These are phyloP conservation scores for Bilobella aurantiaca DNA, from an alignment of 1,140 invertebrate species.

Conservation along the genomic window DNA sequence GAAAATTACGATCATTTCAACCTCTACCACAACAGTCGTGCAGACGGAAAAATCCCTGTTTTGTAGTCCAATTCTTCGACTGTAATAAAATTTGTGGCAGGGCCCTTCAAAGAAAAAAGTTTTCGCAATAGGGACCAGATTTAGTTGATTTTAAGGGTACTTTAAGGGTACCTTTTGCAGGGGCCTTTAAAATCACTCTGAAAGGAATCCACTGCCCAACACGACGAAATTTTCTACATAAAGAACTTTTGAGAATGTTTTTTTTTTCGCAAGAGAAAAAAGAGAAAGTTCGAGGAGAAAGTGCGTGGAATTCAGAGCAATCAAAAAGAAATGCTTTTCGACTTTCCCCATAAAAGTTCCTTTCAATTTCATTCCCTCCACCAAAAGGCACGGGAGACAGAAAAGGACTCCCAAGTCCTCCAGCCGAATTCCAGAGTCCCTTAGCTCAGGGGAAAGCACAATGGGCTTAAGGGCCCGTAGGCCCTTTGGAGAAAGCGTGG, in stretches of 20 bases:
- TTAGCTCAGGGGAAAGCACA: background rate
- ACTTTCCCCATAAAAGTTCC: conserved; percentile 5
- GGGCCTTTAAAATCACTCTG: background rate
- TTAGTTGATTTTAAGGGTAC: no score
- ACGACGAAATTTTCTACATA: background rate
- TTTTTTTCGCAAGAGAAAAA: background rate
- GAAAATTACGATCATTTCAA: background rate
- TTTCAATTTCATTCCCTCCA: conserved; percentile 1
- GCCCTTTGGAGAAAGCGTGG: background rate
- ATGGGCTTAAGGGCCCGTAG: background rate
- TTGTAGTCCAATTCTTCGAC: background rate
- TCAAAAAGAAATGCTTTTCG: background rate
- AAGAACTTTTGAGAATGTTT: no score
- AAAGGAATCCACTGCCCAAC: background rate
- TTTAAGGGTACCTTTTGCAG: background rate
- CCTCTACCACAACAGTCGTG: no score
- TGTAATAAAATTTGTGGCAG: no score
- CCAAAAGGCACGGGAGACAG: background rate
- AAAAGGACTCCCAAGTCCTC: no score
- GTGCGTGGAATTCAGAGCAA: background rate
- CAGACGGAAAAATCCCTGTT: background rate
- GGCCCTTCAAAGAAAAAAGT: no score
- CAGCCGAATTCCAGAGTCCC: background rate
- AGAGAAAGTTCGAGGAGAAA: no score
- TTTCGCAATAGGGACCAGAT: no score